Base-by-base conservation (phyloP, 2,888 invertebrate species). In the Leptopilina myrica region DNA sequence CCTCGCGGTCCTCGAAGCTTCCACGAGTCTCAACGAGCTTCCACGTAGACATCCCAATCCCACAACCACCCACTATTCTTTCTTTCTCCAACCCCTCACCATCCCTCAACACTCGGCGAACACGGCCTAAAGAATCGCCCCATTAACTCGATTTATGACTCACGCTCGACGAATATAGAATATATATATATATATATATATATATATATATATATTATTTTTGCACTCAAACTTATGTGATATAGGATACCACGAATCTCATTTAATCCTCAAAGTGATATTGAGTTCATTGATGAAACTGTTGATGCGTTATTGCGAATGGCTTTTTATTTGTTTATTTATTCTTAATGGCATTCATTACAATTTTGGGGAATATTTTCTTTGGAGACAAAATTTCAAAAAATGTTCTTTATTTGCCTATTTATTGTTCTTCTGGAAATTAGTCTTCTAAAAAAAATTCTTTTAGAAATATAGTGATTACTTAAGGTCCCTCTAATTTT, bases 1-100 rank as follows among this genome's bases (percentile, higher is more conserved):
- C 86, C 84, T 85, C 82, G 84, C 86, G 85, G 82, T 84, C 86
- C 81, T 84, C 81, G 81, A 79, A 77, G 80, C 82, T 77, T 66
- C 62, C 40, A 56, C 49, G 20, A 64, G 40, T 33, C 15, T 80
- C 81, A 78, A 79, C 83, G 78, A 78, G 64, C 67, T 67, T 67
- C 67, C 67, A 67, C 67, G 67, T 67, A 65, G 67, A 65, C 77
- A 33, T 65, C 65, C 66, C 64, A 14, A 43, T 46, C 64, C 75
- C 43, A 12, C 49, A 49, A 49, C 49, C 49, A 12, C 67, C 67
- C 64, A 14, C 64, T 14, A 26, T 62, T 33, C 33, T 33, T 3
- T 33, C 33, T 5, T 3, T 33, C 8, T 9, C 62, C 9, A 2
- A 33, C 64, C 43, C 43, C 3, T 7, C 1, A 8, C 8, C 9